Base-by-base conservation (phyloP, 2,888 invertebrate genomes). In the Geotrupes spiniger region DNA sequence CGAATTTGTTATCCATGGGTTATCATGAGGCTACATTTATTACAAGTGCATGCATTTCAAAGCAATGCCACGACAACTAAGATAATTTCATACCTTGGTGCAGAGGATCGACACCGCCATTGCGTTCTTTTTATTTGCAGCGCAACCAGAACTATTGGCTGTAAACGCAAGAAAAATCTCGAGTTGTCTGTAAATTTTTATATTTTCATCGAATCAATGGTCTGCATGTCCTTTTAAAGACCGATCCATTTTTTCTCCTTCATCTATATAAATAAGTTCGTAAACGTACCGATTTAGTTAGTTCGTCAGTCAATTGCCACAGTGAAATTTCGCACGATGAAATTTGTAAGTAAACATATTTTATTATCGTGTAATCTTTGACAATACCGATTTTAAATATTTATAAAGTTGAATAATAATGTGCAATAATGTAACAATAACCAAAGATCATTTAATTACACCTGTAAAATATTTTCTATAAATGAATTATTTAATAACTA, bases 131-230 rank as follows among this genome's bases (percentile, higher is more conserved):
- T 38, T 29, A n/a, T 9, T 29, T 14, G 26, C 28, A 29, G 26
- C 17, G 17, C 10, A 25, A 11, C 38, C n/a, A 38, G 38, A 27
- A 37, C 37, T 37, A 38, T 44, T 44, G 44, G 29, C 38, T 44
- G 29, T 14, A 16, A 29, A 38, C 11, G 37, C 36, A 16, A 36
- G 44, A 44, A 44, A 44, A 44, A 44, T 38, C 29, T 26, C 28
- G 38, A 38, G 29, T 37, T 38, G 44, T 38, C 29, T 44, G 27
- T 16, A 17, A 28, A 28, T 44, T 44, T 44, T 44, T 44, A 37
- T 14, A 44, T 38, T 38, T 37, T 29, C 14, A 17, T 37, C 25
- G 28, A 28, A 29, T 38, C 44, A 36, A 44, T 38, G 28, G n/a
- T 28, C 29, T n/a, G 37, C 16, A 37, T 28, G 6, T 37, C 27